Base-by-base conservation (phyloP, 2,888 invertebrate genomes). In the Dasypolia templi region DNA sequence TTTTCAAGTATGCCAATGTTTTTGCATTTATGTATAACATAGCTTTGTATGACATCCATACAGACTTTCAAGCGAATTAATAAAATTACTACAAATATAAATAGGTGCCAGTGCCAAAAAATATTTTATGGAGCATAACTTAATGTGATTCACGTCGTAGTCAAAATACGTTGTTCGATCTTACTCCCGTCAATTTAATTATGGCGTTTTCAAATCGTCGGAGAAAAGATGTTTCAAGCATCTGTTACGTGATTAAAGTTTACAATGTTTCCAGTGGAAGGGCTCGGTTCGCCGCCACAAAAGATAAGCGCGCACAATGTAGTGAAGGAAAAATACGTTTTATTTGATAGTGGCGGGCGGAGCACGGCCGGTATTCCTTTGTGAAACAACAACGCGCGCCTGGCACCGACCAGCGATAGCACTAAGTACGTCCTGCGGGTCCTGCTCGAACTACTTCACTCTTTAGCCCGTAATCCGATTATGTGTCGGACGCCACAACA, bases 261-360 rank as follows among this genome's bases (percentile, higher is more conserved):
- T 39, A 56, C 44, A 67, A 79, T 79, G 73, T 83, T 81, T 71
- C 81, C 74, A 71, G 70, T 51, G 44, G 70, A 71, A 59, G 46
- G 56, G 81, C 49, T 74, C 64, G 56, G 59, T 42, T 7, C 35
- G 64, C 51, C 59, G 19, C 70, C 32, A 55, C 64, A 75, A 71
- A 72, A 64, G 51, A n/a, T n/a, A 32, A 44, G n/a, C 51, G 32
- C n/a, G 32, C 70, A 42, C 61, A 46, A 64, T 59, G 39, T 32
- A 56, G 26, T 46, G 69, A 26, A 49, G 51, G 44, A 56, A 83
- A 70, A 80, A 79, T 44, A 67, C 39, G 51, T 46, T 70, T 35
- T 58, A 65, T 72, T 83, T 67, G 51, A 26, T 74, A 74, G 68
- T 29, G 22, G 55, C 29, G 51, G 46, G 62, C 42, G 61, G 14